A percentile compares a stretch with the other conserved stretches of the same genome.
phyloP scores from a whole-genome alignment of 2,113 vertebrate genomes.

The Isichthys henryi region DNA sequence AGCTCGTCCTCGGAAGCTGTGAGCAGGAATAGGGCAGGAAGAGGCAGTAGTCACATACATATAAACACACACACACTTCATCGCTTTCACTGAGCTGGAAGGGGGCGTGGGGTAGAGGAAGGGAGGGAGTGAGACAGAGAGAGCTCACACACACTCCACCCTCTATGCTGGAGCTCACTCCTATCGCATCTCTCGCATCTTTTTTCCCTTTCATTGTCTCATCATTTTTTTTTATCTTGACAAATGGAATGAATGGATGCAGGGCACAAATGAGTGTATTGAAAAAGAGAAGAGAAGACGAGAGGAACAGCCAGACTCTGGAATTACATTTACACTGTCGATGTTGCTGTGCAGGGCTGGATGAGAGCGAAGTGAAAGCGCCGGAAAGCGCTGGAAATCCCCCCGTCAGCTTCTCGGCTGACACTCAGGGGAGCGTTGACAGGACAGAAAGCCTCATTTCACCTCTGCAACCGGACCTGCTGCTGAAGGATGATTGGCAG shows the following conservation, averaged over 20 bases:
- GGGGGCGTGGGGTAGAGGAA: background rate
- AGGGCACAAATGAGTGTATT: background rate
- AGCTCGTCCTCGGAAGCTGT: conserved; percentile 50
- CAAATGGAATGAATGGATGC: background rate
- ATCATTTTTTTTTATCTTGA: background rate
- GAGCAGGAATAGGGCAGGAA: conserved; percentile 48
- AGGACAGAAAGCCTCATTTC: background rate
- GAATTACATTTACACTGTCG: background rate
- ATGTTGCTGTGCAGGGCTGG: conserved; percentile 31
- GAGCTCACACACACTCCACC: conserved; percentile 34
- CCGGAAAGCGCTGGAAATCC: too few relatives aligned
- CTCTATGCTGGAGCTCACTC: background rate
- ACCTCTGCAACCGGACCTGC: background rate
- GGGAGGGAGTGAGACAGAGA: background rate
- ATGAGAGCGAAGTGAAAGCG: conserved; percentile 28
- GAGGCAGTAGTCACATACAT: conserved; percentile 36
- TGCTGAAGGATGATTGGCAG: background rate
- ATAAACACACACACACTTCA: conserved; percentile 44
- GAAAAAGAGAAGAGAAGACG: background rate
- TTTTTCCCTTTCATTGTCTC: background rate
- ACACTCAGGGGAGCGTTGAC: background rate
- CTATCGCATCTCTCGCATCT: background rate
- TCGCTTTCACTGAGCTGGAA: conserved; percentile 34
- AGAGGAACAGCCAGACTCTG: background rate
- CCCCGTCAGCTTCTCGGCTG: background rate